These are phyloP conservation scores for Hydropsyche betteni DNA, from an alignment of 2,888 invertebrate species.

Conservation along the genomic window DNA sequence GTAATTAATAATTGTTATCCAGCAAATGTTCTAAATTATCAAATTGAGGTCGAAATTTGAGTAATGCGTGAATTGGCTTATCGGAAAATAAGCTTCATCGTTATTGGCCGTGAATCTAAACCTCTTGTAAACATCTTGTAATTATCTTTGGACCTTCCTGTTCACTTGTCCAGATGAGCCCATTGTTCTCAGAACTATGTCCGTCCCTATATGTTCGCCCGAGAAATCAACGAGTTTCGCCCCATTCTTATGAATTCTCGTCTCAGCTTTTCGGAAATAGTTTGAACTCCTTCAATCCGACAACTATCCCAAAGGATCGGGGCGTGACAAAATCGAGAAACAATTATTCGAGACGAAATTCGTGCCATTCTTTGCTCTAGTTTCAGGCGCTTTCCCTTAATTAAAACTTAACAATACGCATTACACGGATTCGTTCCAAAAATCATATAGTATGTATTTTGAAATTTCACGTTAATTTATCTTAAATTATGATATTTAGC, in stretches of 20 bases:
- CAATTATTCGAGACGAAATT: constrained; percentile 32
- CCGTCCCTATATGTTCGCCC: constrained; percentile 15
- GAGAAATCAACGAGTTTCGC: constrained; percentile 30
- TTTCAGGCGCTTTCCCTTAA: constrained; percentile 18
- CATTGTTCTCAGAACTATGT: constrained; percentile 25
- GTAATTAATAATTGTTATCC: background rate
- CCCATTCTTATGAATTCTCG: constrained; percentile 37
- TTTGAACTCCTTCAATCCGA: constrained; percentile 25
- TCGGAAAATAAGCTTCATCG: background rate
- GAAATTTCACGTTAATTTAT: too few relatives aligned
- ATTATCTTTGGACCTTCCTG: constrained; percentile 48
- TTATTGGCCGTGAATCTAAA: constrained; percentile 25
- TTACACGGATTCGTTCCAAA: too few relatives aligned
- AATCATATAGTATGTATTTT: too few relatives aligned
- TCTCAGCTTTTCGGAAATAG: constrained; percentile 34
- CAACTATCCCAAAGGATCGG: constrained; percentile 29
- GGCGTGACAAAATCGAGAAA: constrained; percentile 35
- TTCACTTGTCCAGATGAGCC: constrained; percentile 12
- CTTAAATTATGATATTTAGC: too few relatives aligned
- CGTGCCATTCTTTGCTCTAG: constrained; percentile 34
- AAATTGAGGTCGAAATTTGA: too few relatives aligned
- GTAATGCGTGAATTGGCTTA: background rate
- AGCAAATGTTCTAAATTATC: background rate
- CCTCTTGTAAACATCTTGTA: constrained; percentile 49
- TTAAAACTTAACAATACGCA: constrained; percentile 22